These are phyloP conservation scores for Oxyscelio sp. DNA, from an alignment of 2,888 invertebrate genomes.

Conservation along the genomic window DNA sequence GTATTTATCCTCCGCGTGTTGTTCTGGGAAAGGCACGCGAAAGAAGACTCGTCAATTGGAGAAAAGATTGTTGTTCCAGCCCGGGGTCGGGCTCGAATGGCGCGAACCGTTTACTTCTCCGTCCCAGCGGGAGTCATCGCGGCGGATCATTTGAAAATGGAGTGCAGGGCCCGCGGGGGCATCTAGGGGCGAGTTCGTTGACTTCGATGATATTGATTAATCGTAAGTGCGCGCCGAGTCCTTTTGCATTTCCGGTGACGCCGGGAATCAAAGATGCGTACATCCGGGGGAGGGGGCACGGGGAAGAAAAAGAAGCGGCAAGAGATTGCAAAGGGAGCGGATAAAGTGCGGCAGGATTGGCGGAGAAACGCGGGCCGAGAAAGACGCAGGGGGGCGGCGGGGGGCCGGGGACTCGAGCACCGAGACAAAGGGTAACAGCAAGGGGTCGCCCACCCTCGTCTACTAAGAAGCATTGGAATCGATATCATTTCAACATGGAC, in stretches of 20 bases:
- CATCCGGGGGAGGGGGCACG: constrained; percentile 55
- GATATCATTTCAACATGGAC: constrained; percentile 88
- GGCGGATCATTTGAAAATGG: constrained; percentile 48
- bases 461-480: constrained; percentile 88
- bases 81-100: constrained; percentile 59
- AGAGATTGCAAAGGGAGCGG: constrained; percentile 72
- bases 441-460: constrained; percentile 87
- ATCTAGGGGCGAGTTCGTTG: constrained; percentile 62
- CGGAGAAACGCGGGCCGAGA: constrained; percentile 76
- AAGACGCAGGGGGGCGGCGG: constrained; percentile 78
- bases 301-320: constrained; percentile 68
- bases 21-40: constrained; percentile 63
- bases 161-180: constrained; percentile 43
- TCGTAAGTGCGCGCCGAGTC: constrained; percentile 64
- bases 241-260: constrained; percentile 72
- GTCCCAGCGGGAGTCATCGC: constrained; percentile 20
- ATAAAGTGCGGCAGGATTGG: constrained; percentile 66
- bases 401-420: constrained; percentile 79
- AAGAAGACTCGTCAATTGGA: constrained; percentile 74
- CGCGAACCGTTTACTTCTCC: constrained; percentile 1
- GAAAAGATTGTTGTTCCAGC: constrained; percentile 72
- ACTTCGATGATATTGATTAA: constrained; percentile 70
- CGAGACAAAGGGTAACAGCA: constrained; percentile 87
- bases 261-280: constrained; percentile 69
- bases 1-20: constrained; percentile 53